Conservation (phyloP, 2,888 invertebrate genomes). For the Lacanobia oleracea region DNA sequence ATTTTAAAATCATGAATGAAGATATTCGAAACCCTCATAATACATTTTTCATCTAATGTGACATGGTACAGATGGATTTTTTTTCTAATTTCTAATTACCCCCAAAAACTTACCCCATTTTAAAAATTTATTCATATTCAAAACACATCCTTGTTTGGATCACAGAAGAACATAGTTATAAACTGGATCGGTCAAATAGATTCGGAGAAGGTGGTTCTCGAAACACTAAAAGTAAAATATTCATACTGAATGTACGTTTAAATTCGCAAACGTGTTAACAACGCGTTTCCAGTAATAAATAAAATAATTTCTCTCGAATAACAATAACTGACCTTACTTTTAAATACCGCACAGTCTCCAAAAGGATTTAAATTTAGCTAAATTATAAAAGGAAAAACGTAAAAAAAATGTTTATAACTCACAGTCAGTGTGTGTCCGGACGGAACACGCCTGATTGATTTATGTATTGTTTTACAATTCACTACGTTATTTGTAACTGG, state of each 20-base stretch:
- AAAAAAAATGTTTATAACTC: conserved; percentile 19
- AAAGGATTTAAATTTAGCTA: conserved; percentile 37
- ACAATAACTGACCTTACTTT: conserved; percentile 33
- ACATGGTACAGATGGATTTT: too few species aligned
- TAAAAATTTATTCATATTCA: too few species aligned
- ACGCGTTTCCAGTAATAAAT: conserved; percentile 17
- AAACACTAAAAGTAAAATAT: too few species aligned
- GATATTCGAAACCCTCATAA: too few species aligned
- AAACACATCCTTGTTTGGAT: too few species aligned
- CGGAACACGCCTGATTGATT: conserved; percentile 53
- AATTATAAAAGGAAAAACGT: conserved; percentile 27
- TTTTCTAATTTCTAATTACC: too few species aligned
- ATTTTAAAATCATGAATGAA: too few species aligned
- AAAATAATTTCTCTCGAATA: conserved; percentile 24
- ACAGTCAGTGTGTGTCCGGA: conserved; percentile 36
- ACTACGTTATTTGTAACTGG: conserved; percentile 36
- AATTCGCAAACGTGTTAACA: conserved; percentile 4
- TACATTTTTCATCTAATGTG: too few species aligned
- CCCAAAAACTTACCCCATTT: too few species aligned
- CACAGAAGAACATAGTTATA: too few species aligned
- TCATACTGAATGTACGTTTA: background rate
- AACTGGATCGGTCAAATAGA: too few species aligned
- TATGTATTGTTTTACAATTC: conserved; percentile 50
- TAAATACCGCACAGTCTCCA: conserved; percentile 15
- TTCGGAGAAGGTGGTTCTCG: too few species aligned